Evolutionary conservation across 2,113 vertebrate species (phyloP), one percentile per base, ranked within the genome.

Genomic region (Scophthalmus maximus): DNA sequence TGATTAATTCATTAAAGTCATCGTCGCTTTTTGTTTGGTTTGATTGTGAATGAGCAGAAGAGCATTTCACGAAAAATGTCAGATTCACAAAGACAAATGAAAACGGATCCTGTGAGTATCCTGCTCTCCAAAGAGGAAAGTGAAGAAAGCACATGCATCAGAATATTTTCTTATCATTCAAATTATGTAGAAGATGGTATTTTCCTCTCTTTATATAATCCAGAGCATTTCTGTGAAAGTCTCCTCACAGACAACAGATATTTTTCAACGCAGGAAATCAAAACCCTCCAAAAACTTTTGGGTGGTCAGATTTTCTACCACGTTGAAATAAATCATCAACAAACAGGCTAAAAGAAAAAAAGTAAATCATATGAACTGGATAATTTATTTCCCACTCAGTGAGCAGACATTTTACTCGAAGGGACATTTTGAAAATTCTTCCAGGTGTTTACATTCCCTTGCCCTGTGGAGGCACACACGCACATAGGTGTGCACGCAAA

Each of bases 371-470:
- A 50, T 47, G 23, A 23, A 56, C 47, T 14, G 42, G 82, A 29
- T 59, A 52, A 52, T 56, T 65, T 36, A 11, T 22, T 11, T 8
- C 29, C 27, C 38, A 32, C 50, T 47, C 18, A 46, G 18, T 15
- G 6, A 42, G 40, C 36, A 52, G 27, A 62, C 2, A 86, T 88
- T 87, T 84, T 53, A 85, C 64, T n/a, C n/a, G n/a, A n/a, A 51
- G 12, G 20, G 4, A 49, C 36, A 52, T 17, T 51, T 68, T 69
- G 27, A 49, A 56, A 61, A 73, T 66, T 56, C 51, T 32, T 81
- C 71, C 76, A 78, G 80, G 68, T 92, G 91, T 93, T 92, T 88
- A 91, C 90, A 91, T 91, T 90, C 88, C 81, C 63, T 51, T 56
- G 23, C 58, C 81, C 36, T 65, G 30, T 44, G 44, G 60, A 79